Base-by-base conservation (phyloP, 2,888 invertebrate species). In the Sminthurinus aureus region DNA sequence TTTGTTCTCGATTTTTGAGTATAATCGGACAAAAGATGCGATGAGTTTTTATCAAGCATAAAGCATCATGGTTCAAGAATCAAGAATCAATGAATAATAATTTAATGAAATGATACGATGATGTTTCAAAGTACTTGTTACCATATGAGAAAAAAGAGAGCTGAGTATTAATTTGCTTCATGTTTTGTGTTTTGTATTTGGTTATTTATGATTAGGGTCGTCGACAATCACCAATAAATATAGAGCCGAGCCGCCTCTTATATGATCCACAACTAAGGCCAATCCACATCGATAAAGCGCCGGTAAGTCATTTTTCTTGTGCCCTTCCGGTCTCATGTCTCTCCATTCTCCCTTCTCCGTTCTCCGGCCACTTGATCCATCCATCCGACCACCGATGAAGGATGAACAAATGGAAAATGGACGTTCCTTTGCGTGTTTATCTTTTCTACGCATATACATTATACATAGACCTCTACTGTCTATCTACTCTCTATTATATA, bases 211-310 rank as follows among this genome's bases (percentile, higher is more conserved):
- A 4, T 6, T 58, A 58, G 91, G 99, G 99, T 85, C 94, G 97
- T 89, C 94, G 98, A 89, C 99, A 99, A 92, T 98, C 98, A 73
- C 99, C 99, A 52, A 96, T 99, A 90, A 97, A 99, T 92, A 93
- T 99, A 89, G 98, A 98, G 90, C 98, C 99, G 71, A 94, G 94
- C 90, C 95, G 95, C 90, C 93, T 99, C 88, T 94, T 99, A 89
- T 99, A 96, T 92, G 99, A 99, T 92, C 98, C 98, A 84, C 96
- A 97, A 92, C 93, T 99, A 89, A 94, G 96, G 89, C 94, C 95
- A 89, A 93, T 99, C 90, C 95, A 96, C 91, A 94, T 98, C 91
- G 97, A 97, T 93, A 97, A 97, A 91, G 96, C 96, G 92, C 94
- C 95, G 92, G 98, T 96, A 92, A 89, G 89, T 79, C 84, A 80